Base-by-base conservation (phyloP, 2,888 invertebrate species). In the Drosophila helvetica region DNA sequence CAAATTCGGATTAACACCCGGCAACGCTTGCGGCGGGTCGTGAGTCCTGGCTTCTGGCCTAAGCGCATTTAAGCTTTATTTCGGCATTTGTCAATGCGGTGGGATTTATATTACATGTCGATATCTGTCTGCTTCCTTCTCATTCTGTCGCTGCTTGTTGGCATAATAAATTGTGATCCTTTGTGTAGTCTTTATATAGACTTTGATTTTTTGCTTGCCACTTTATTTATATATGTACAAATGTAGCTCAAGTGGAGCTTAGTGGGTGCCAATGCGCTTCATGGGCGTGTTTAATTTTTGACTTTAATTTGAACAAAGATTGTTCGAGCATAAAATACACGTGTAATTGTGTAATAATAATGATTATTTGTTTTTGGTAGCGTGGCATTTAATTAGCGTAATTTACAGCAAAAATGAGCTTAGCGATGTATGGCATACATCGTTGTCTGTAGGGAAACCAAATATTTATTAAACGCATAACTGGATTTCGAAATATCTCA, bases 11-110 rank as follows among this genome's bases (percentile, higher is more conserved):
- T 47, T 55, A n/a, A 25, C 17, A 51, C 47, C 56, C 53, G 51
- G 17, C 30, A 56, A 57, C 48, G 56, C 63, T 52, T 53, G 70
- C 66, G 63, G 67, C 48, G 67, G 57, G 46, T 27, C 19, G 8
- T 43, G 33, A 22, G 22, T 63, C 47, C 59, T 70, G 52, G 25
- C 25, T 64, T 55, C 54, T 63, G 57, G 55, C 73, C 72, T 81
- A 86, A 88, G 88, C 88, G 75, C 74, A 88, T 84, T 86, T 81
- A 80, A 86, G 86, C 86, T 74, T 80, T 80, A 80, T 86, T 83
- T 84, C 80, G 88, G 81, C 86, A 86, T 86, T 88, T 86, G 84
- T 88, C 88, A 88, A 86, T 88, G 87, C 77, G 71, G 59, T 45
- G 73, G 84, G 85, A 79, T 68, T 86, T 88, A 74, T 76, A 70